Conservation (phyloP, 1,140 invertebrate genomes). For the Zaprionus camerounensis region DNA sequence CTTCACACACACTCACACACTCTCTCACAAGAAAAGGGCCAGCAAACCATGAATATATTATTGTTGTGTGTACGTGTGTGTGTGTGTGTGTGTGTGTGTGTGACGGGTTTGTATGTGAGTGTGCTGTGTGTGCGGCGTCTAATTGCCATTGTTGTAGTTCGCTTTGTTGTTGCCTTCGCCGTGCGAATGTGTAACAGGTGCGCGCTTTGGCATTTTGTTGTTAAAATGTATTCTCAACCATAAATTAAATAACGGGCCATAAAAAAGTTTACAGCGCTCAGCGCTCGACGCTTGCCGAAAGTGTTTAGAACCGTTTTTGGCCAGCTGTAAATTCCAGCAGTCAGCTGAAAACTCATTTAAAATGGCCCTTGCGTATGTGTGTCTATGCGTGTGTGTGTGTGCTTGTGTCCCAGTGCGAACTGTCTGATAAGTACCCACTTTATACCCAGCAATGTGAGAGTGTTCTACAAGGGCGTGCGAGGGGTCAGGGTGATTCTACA, state of each 20-base stretch:
- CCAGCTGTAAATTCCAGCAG: constrained; percentile 56
- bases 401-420: constrained; percentile 34
- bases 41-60: constrained; percentile 66
- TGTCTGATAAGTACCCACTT: constrained; percentile 41
- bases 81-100: not conserved
- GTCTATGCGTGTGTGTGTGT: constrained; percentile 21
- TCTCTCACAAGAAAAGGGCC: not conserved
- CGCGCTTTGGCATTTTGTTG: constrained; percentile 56
- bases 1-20: constrained; percentile 14
- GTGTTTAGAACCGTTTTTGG: constrained; percentile 65
- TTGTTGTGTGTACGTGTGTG: constrained; percentile 36
- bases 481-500: not conserved
- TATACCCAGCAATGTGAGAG: constrained; percentile 25
- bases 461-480: not conserved
- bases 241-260: constrained; percentile 81
- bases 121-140: constrained; percentile 38
- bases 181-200: constrained; percentile 65
- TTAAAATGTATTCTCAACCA: constrained; percentile 74
- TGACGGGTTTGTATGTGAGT: too few species aligned
- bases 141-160: constrained; percentile 62
- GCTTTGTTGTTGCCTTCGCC: constrained; percentile 24
- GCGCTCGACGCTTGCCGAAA: constrained; percentile 39
- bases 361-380: constrained; percentile 43
- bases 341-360: constrained; percentile 70
- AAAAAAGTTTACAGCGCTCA: constrained; percentile 69